Conservation (phyloP, 1,140 invertebrate genomes). For the Arctopsyche grandis region DNA sequence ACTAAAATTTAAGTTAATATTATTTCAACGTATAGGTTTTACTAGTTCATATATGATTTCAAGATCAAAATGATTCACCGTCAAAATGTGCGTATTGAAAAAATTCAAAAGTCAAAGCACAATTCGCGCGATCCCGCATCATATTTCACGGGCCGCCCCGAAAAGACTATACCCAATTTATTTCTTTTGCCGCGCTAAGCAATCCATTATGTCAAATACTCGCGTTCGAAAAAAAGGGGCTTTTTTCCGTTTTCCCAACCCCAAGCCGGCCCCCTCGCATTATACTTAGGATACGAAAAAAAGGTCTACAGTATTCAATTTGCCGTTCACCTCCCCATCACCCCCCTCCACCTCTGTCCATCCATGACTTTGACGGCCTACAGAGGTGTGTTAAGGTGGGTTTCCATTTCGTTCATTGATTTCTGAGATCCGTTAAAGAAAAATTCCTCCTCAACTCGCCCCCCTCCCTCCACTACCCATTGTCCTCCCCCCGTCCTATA, state of each 20-base stretch:
- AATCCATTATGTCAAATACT: slow-evolving; percentile 30
- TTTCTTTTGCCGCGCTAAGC: slow-evolving; percentile 28
- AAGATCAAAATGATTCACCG: no score
- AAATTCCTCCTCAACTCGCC: no score
- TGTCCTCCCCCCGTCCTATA: no score
- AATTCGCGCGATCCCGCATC: slow-evolving; percentile 9
- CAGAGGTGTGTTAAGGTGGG: not conserved
- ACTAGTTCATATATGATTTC: no score
- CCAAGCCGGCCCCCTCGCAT: not conserved
- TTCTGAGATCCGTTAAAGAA: not conserved
- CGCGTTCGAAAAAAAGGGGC: not conserved
- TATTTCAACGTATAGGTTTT: no score
- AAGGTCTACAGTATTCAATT: slow-evolving; percentile 25
- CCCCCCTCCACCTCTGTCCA: not conserved
- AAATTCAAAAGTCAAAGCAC: slow-evolving; percentile 12
- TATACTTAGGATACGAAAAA: not conserved
- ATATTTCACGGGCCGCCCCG: slow-evolving; percentile 8
- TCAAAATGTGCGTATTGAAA: not conserved
- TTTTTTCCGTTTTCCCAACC: not conserved
- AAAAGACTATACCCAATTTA: slow-evolving; percentile 30
- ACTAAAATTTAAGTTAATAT: no score
- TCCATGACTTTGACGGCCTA: not conserved
- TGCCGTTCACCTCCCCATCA: not conserved
- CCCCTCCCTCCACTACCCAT: no score
- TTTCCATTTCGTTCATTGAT: slow-evolving; percentile 7